These are phyloP conservation scores for Spatulosminthurus flaviceps DNA, from an alignment of 2,888 invertebrate genomes.

Conservation along the genomic window DNA sequence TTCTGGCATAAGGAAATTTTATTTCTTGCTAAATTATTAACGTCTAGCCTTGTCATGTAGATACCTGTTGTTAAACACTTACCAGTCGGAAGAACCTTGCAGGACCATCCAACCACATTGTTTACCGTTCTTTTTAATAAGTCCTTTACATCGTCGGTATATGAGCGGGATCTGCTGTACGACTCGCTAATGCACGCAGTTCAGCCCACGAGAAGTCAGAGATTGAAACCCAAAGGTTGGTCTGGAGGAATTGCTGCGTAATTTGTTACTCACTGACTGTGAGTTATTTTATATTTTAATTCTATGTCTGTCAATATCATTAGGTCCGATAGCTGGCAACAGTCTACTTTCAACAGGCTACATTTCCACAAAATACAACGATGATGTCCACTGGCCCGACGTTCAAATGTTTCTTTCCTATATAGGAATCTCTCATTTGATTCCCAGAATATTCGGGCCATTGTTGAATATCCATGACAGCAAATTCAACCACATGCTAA, in stretches of 20 bases:
- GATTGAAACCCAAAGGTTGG: not conserved
- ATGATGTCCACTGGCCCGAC: constrained; percentile 56
- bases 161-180: constrained; percentile 35
- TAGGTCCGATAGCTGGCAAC: constrained; percentile 37
- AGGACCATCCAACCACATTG: constrained; percentile 38
- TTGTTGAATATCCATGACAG: constrained; percentile 43
- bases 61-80: constrained; percentile 31
- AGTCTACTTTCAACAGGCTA: constrained; percentile 37
- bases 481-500: constrained; percentile 38
- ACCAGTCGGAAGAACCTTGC: constrained; percentile 40
- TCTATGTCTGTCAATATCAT: no score
- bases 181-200: not conserved
- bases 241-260: not conserved
- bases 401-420: constrained; percentile 55
- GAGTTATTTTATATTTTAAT: no score
- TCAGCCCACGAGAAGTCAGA: not conserved
- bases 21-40: not conserved
- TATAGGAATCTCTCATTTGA: constrained; percentile 46
- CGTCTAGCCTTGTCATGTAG: constrained; percentile 5
- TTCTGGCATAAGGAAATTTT: no score
- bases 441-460: constrained; percentile 38
- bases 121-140: constrained; percentile 38
- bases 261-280: no score
- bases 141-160: constrained; percentile 28
- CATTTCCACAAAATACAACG: constrained; percentile 35